Conservation (phyloP, 37 sponge, comb jelly and placozoan species). For the Ephydatia muelleri region DNA sequence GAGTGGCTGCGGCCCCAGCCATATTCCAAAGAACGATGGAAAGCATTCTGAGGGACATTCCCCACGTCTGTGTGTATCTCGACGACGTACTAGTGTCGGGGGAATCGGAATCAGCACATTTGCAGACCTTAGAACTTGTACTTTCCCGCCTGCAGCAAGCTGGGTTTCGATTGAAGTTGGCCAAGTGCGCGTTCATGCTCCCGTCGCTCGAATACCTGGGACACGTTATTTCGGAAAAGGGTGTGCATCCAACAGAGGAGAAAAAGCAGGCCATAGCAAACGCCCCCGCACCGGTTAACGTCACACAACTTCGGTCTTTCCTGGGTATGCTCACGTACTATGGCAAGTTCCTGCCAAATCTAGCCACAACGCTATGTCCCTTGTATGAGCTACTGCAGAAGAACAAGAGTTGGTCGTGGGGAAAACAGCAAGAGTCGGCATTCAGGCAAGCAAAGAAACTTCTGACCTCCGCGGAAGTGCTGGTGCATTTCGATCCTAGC, state of each 20-base stretch:
- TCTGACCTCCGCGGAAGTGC: slow-evolving; percentile 26
- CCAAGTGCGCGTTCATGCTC: slow-evolving; percentile 7
- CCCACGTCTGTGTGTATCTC: too few species aligned
- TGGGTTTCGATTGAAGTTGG: too few species aligned
- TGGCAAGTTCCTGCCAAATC: too few species aligned
- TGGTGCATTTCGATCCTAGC: slow-evolving; percentile 50
- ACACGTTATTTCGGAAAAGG: slow-evolving; percentile 10
- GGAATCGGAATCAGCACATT: too few species aligned
- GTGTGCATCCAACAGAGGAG: background rate
- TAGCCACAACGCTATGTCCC: slow-evolving; percentile 24
- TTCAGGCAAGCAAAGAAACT: slow-evolving; percentile 33
- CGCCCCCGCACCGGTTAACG: slow-evolving; percentile 5
- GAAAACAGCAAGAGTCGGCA: slow-evolving; percentile 15
- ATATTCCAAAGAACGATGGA: too few species aligned
- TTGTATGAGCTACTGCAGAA: slow-evolving; percentile 31
- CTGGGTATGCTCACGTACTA: too few species aligned
- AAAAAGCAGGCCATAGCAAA: background rate
- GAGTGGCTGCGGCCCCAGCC: slow-evolving; percentile 41
- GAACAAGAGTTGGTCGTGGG: slow-evolving; percentile 19
- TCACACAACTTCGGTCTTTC: too few species aligned
- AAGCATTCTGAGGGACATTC: too few species aligned
- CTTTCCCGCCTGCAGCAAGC: too few species aligned
- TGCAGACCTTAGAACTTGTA: too few species aligned
- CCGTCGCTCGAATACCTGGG: slow-evolving; percentile 19
- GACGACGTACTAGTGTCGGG: too few species aligned